Evolutionary conservation across 2,888 invertebrate species (phyloP), one percentile per base, ranked within the genome.

Genomic region (Hipparchia sbordonii): DNA sequence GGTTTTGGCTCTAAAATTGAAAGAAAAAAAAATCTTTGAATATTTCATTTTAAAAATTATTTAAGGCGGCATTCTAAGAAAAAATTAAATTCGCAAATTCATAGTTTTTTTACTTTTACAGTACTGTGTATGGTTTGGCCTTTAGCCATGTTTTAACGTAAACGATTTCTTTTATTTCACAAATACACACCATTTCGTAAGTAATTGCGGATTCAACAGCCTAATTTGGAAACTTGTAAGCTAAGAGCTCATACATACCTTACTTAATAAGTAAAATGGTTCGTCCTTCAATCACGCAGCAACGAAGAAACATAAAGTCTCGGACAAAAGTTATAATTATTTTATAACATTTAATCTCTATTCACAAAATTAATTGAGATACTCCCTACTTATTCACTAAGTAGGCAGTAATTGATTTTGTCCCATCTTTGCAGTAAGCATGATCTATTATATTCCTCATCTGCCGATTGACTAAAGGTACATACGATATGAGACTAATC

Each of bases 401-500:
- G 62, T 9, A 62, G 33, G 59, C 33, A 54, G n/a, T 8, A 67
- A 52, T 67, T n/a, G 46, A 54, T 67, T 67, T 70, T 52, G 45
- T 46, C 46, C 56, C n/a, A 68, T 54, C n/a, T 54, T 51, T 68
- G 66, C 59, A 61, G 39, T 60, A 66, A 74, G 56, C 60, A 66
- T 54, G 54, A 60, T 39, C 60, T 69, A 69, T 61, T 69, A 52
- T 68, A 68, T 39, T 70, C 46, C 46, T 4, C 51, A 70, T 52
- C 56, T 71, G 56, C 65, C 66, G 68, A 75, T 73, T 71, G 61
- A 72, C 70, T 72, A 73, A 60, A 71, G 62, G 65, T 39, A 23
- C 61, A 67, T 59, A 52, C 12, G 52, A 52, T 69, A 71, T 69
- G 70, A 59, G 69, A 51, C 67, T 71, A 73, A 75, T 75, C 75